Base-by-base conservation (phyloP, 2,888 invertebrate genomes). In the Xylota segnis region DNA sequence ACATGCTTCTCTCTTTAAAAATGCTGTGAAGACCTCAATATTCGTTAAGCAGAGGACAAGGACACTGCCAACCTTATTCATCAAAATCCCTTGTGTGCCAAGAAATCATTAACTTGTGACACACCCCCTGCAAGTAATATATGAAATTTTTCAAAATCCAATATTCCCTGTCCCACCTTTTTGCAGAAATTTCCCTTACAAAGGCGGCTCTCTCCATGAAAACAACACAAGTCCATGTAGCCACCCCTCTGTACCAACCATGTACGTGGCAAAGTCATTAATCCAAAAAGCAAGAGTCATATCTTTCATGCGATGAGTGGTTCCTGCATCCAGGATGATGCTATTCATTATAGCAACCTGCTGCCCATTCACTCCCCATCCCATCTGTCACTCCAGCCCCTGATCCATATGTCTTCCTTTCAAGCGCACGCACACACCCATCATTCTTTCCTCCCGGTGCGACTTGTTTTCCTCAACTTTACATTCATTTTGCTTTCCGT, bases 331-430 rank as follows among this genome's bases (percentile, higher is more conserved):
- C 82, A 82, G 68, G 68, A 76, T 74, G 86, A 77, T 82, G 86
- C 82, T 68, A 86, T 82, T 82, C 76, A 86, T 86, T 79, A 79
- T 50, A 58, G 9, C 63, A 78, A 56, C 66, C 83, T 79, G 47
- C 66, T 37, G 14, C 32, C 29, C 50, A 29, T 45, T 7, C 29
- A 9, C 5, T 37, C 32, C 79, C 68, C 52, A 58, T 56, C 74
- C 43, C 66, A 81, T 71, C 82, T 52, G 75, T 76, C 82, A 76
- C 72, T 84, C 23, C 63, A 56, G 81, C 71, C 71, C 76, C 76
- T 76, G 86, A 82, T 86, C 82, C 86, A 86, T 86, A 86, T 82
- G 86, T 86, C 82, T 82, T 86, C 76, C 81, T 77, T 76, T 82
- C 76, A 72, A 77, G 68, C 47, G 56, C 82, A 76, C 82, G 72